Percentiles rank a stretch among this genome's conserved stretches.
Evolutionary conservation across 1,140 invertebrate species (phyloP).

Genomic region (Capitella teleta): DNA sequence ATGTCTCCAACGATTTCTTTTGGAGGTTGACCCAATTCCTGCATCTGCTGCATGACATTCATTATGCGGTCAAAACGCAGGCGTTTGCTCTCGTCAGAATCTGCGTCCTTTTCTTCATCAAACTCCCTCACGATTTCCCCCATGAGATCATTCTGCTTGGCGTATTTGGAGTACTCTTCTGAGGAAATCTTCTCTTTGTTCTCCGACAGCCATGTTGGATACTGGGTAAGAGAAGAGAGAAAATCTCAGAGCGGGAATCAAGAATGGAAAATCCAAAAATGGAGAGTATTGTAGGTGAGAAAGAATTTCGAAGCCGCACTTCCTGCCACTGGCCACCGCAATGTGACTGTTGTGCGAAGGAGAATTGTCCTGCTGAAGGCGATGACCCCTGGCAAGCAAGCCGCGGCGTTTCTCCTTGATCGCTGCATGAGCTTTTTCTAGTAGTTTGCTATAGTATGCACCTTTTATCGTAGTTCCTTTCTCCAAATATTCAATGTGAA

Average conservation of each 20-base stretch:
- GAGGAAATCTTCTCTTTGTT: constrained; percentile 56
- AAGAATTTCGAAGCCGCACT: too few relatives aligned
- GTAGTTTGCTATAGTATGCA: background rate
- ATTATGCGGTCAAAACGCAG: constrained; percentile 65
- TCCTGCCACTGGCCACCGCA: too few relatives aligned
- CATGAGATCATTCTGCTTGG: constrained; percentile 66
- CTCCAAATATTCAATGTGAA: too few relatives aligned
- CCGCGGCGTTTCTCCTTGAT: too few relatives aligned
- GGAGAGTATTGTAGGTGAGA: constrained; percentile 1
- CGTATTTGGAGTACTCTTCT: constrained; percentile 57
- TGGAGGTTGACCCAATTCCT: constrained; percentile 73
- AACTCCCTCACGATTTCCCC: constrained; percentile 60
- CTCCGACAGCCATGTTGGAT: constrained; percentile 67
- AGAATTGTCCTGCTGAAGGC: too few relatives aligned
- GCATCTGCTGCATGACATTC: constrained; percentile 74
- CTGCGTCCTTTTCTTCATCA: constrained; percentile 59
- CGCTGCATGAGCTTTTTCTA: too few relatives aligned
- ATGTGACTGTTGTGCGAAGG: too few relatives aligned
- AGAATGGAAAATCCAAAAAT: background rate
- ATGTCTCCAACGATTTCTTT: constrained; percentile 66
- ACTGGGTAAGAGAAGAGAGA: constrained; percentile 48
- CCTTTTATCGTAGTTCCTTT: too few relatives aligned
- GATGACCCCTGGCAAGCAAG: too few relatives aligned
- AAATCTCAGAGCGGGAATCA: background rate
- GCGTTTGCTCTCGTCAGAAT: constrained; percentile 60